Evolutionary conservation across 1,140 invertebrate species (phyloP).

Genomic region (Yoshiicerus persimilis): DNA sequence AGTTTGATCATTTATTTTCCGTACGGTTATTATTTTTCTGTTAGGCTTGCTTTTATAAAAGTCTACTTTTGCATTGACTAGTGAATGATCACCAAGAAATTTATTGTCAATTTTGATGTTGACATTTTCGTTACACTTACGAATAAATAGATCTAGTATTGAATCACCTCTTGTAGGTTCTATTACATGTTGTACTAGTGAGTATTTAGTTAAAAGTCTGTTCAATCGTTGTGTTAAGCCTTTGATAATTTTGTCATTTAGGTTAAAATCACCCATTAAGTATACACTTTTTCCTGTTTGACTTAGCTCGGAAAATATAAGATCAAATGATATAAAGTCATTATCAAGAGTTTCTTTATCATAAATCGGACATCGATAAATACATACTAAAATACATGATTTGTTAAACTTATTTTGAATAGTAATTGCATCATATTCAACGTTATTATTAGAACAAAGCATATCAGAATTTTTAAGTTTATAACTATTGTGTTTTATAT

Average conservation of each 20-base stretch:
- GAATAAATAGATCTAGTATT: too few relatives aligned
- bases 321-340: background rate
- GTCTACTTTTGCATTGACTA: too few relatives aligned
- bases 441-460: background rate
- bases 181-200: too few relatives aligned
- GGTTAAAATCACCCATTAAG: background rate
- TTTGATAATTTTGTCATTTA: background rate
- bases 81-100: too few relatives aligned
- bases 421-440: background rate
- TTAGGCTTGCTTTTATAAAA: too few relatives aligned
- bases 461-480: background rate
- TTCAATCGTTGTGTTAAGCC: too few relatives aligned
- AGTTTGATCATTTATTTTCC: too few relatives aligned
- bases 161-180: too few relatives aligned
- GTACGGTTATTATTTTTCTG: too few relatives aligned
- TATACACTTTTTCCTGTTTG: background rate
- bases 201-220: too few relatives aligned
- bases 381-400: background rate
- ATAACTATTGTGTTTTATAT: background rate
- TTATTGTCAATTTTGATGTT: too few relatives aligned
- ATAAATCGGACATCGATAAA: background rate
- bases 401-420: background rate
- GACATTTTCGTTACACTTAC: too few relatives aligned
- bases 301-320: background rate
- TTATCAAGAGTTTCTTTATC: background rate